phyloP scores from a whole-genome alignment of 1,140 invertebrate species.

The Lethrus apterus region DNA sequence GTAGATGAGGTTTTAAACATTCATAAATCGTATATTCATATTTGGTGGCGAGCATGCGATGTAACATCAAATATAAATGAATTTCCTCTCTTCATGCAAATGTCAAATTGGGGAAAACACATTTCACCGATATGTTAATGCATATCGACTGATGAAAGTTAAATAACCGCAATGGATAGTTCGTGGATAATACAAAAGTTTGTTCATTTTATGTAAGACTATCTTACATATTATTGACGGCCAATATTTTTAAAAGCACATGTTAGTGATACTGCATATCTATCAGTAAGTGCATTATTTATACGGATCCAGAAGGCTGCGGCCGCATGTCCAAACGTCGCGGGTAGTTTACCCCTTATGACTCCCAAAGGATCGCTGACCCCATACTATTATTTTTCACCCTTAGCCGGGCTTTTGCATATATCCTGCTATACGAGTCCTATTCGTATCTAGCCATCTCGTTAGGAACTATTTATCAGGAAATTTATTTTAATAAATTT shows the following conservation, averaged over 20 bases:
- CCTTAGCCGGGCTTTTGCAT: conserved; percentile 38
- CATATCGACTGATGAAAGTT: too few species aligned
- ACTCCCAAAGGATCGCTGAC: conserved; percentile 40
- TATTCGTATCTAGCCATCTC: not conserved
- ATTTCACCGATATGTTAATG: not conserved
- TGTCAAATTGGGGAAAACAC: conserved; percentile 14
- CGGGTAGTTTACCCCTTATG: conserved; percentile 41
- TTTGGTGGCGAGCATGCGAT: conserved; percentile 19
- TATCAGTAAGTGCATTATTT: conserved; percentile 19
- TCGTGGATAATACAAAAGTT: too few species aligned
- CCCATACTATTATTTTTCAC: conserved; percentile 43
- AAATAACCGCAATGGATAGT: too few species aligned
- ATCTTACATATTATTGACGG: too few species aligned
- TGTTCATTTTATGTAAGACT: too few species aligned
- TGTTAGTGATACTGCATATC: conserved; percentile 16
- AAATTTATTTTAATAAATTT: conserved; percentile 6
- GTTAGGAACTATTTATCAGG: not conserved
- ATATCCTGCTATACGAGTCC: conserved; percentile 36
- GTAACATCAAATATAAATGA: conserved; percentile 21
- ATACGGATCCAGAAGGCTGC: conserved; percentile 13
- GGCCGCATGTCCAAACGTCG: conserved; percentile 35
- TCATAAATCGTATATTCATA: conserved; percentile 22
- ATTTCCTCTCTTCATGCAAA: conserved; percentile 20
- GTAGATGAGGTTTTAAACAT: conserved; percentile 26
- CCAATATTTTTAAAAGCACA: conserved; percentile 13